These are phyloP conservation scores for Gymnocephalus cernua DNA, from an alignment of 2,113 vertebrate species.

Conservation along the genomic window DNA sequence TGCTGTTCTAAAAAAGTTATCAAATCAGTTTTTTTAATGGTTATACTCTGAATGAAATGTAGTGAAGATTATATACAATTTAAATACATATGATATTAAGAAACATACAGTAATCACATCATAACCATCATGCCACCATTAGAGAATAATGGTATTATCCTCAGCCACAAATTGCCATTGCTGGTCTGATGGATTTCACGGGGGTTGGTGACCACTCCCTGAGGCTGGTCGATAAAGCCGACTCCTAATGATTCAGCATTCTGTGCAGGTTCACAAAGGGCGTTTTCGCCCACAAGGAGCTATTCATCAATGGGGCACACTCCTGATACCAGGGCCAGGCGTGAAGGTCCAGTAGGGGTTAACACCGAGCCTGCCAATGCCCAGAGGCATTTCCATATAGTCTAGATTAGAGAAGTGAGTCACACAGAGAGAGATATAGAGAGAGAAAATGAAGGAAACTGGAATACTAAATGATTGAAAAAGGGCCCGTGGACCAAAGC, in stretches of 20 bases:
- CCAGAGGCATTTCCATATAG: constrained; percentile 23
- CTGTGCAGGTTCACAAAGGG: constrained; percentile 35
- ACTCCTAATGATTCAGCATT: constrained; percentile 68
- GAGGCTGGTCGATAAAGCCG: constrained; percentile 52
- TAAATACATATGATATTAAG: not conserved
- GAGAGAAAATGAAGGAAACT: not conserved
- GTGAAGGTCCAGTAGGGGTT: constrained; percentile 47
- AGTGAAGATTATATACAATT: not conserved
- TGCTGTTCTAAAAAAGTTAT: constrained; percentile 4
- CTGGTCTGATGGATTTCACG: constrained; percentile 36
- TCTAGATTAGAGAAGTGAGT: constrained; percentile 26
- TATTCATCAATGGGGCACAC: constrained; percentile 59
- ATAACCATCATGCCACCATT: constrained; percentile 5
- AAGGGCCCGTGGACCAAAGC: not conserved
- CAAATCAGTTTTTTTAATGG: not conserved
- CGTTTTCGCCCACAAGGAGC: constrained; percentile 28
- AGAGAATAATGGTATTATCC: constrained; percentile 34
- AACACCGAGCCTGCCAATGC: constrained; percentile 24
- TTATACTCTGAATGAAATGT: constrained; percentile 16
- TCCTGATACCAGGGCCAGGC: constrained; percentile 53
- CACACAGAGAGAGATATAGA: not conserved
- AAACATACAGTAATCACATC: not conserved
- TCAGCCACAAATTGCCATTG: constrained; percentile 30
- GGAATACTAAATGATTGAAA: not conserved
- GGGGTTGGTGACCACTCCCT: constrained; percentile 38